Evolutionary conservation across 2,113 vertebrate species (phyloP), one percentile per base, ranked within the genome.

Genomic region (Sorex araneus): DNA sequence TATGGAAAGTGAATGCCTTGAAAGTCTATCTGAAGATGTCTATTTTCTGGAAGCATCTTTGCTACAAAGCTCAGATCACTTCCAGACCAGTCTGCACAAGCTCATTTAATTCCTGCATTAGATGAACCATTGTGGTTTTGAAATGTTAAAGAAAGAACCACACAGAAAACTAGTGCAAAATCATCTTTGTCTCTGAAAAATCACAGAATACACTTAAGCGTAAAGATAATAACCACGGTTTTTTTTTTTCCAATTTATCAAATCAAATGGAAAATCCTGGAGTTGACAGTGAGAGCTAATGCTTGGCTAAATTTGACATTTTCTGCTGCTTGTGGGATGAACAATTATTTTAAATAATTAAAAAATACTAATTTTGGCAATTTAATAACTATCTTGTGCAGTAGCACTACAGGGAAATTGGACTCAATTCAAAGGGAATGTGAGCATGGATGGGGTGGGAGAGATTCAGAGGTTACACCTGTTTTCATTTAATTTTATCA

Each of bases 301-400:
- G 85, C 80, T 93, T 8, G 80, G 34, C 77, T 92, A 86, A 84
- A 88, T 89, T 85, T 70, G 76, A n/a, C 66, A 45, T 47, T 40
- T 21, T 66, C 10, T 87, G 43, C 70, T 84, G 69, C 89, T 83
- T 71, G 30, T 45, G 25, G 63, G 60, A 90, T 93, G 32, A 32
- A 76, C 40, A 87, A 64, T 93, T 54, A 50, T 90, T 79, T 95
- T 96, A 6, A 95, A 95, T 95, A 90, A 94, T 92, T 95, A 80
- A 94, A 92, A 73, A 92, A 92, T 78, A 78, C 69, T 90, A 81
- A 87, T 94, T 96, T 93, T 96, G 86, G 11, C 34, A 92, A 93
- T 90, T 95, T 92, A 92, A 89, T 91, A 92, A 92, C 94, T 92
- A 86, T 78, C 54, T 94, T 78, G 73, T 94, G 57, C 87, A n/a